Conservation (phyloP, 37 sponge, comb jelly and placozoan genomes). For the Agelas oroides region DNA sequence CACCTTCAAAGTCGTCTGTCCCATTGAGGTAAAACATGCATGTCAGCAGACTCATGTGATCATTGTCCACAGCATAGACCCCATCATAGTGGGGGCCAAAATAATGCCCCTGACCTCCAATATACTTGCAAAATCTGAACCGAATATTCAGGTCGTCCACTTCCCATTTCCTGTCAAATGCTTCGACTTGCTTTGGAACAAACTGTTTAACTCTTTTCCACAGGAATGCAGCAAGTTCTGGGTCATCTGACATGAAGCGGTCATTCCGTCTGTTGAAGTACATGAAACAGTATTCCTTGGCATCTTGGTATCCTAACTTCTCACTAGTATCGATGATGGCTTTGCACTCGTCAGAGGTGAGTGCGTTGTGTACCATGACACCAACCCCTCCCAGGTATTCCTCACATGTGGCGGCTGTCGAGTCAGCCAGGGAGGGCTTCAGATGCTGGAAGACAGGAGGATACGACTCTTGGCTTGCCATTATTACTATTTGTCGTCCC, state of each 20-base stretch:
- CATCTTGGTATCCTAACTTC: constrained; percentile 70
- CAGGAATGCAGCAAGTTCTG: constrained; percentile 63
- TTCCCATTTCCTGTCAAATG: constrained; percentile 44
- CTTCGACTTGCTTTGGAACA: constrained; percentile 44
- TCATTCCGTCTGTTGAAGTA: constrained; percentile 75
- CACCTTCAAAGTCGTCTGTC: constrained; percentile 79
- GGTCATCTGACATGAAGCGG: constrained; percentile 82
- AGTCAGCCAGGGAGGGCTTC: neutral
- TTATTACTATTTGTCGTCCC: too few relatives aligned
- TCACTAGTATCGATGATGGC: constrained; percentile 63
- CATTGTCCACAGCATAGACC: constrained; percentile 29
- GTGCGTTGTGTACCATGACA: constrained; percentile 41
- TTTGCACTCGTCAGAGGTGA: constrained; percentile 72
- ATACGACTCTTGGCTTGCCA: neutral
- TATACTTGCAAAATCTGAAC: constrained; percentile 83
- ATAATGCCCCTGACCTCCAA: constrained; percentile 65
- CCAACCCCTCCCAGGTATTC: constrained; percentile 51
- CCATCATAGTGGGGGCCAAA: constrained; percentile 86
- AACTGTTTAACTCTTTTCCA: constrained; percentile 75
- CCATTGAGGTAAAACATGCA: constrained; percentile 88
- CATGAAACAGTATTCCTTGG: constrained; percentile 70
- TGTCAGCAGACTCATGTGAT: constrained; percentile 61
- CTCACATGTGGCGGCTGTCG: constrained; percentile 15
- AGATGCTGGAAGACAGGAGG: constrained; percentile 44
- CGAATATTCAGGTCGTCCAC: constrained; percentile 67